Evolutionary conservation across 30 jellyfish, hydroid and myxozoan species (phyloP).

Genomic region (Aurelia sp.): DNA sequence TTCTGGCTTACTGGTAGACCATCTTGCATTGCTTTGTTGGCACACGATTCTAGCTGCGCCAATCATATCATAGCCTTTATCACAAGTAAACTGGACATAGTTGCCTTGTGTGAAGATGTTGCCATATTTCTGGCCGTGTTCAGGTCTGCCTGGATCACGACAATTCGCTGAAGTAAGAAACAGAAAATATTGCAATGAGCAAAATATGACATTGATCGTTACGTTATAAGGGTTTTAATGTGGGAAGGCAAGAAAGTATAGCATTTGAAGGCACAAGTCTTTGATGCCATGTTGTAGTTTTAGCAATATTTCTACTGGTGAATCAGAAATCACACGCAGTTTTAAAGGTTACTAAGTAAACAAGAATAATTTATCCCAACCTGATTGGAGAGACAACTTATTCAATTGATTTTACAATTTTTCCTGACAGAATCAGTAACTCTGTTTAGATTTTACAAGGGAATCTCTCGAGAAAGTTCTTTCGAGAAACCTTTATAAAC

Average conservation of each 20-base stretch:
- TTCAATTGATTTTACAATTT: too few relatives aligned
- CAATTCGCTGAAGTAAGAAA: conserved; percentile 22
- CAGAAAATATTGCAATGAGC: background rate
- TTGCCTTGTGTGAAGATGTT: background rate
- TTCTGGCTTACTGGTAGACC: background rate
- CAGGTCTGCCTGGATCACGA: conserved; percentile 55
- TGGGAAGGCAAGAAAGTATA: background rate
- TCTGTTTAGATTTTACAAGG: too few relatives aligned
- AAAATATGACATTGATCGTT: background rate
- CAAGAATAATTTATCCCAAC: too few relatives aligned
- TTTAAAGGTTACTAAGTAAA: too few relatives aligned
- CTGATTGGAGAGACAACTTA: too few relatives aligned
- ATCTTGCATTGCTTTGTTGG: background rate
- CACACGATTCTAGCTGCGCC: background rate
- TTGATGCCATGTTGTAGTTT: too few relatives aligned
- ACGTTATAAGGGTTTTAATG: background rate
- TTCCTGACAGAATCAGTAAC: too few relatives aligned
- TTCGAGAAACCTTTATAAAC: too few relatives aligned
- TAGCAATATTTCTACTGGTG: too few relatives aligned
- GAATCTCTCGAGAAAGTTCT: too few relatives aligned
- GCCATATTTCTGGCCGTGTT: conserved; percentile 25
- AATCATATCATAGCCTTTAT: conserved; percentile 17
- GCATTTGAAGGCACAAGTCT: too few relatives aligned
- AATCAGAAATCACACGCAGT: too few relatives aligned
- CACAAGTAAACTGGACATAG: conserved; percentile 5